Evolutionary conservation across 2,113 vertebrate genomes (phyloP), one percentile per base, ranked within the genome.

Genomic region (Daboia siamensis): DNA sequence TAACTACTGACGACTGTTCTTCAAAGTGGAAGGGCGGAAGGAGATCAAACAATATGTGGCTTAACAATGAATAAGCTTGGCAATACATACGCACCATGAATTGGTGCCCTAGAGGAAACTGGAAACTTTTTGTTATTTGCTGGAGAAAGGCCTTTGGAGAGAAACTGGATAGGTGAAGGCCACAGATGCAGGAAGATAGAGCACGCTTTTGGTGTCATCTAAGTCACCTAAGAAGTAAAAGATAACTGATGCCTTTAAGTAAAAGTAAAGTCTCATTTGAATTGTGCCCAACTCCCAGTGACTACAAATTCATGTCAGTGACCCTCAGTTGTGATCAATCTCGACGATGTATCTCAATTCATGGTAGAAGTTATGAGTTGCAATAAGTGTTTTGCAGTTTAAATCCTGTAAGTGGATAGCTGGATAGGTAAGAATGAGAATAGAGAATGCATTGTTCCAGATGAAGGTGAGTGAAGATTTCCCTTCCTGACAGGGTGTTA

Each of bases 1-100:
- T 64, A 93, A 93, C 91, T 57, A 56, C 52, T 15, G 74, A 85
- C 13, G 20, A 56, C 64, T 23, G 20, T 39, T 92, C 93, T 94
- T 92, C 91, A 87, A 92, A 93, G 93, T 93, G 91, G 87, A 90
- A 92, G 55, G 89, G 86, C 91, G 88, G 94, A 92, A 94, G 90
- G 69, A 90, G 87, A 88, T 46, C 74, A 84, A 91, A 94, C 64
- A 87, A 90, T 56, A 61, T 59, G 46, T 39, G 59, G 87, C 88
- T 92, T 93, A 93, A 93, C 87, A 94, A 93, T 69, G 90, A 74
- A 54, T 11, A 90, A n/a, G 23, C 90, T 84, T 54, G 29, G 86
- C 57, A 23, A 29, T 17, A 59, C 9, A 55, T 85, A 88, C 52
- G 39, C n/a, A 91, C 56, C 56, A 90, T 90, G 13, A 61, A 88